Base-by-base conservation (phyloP, 1,140 invertebrate genomes). In the Adoxophyes honmai region DNA sequence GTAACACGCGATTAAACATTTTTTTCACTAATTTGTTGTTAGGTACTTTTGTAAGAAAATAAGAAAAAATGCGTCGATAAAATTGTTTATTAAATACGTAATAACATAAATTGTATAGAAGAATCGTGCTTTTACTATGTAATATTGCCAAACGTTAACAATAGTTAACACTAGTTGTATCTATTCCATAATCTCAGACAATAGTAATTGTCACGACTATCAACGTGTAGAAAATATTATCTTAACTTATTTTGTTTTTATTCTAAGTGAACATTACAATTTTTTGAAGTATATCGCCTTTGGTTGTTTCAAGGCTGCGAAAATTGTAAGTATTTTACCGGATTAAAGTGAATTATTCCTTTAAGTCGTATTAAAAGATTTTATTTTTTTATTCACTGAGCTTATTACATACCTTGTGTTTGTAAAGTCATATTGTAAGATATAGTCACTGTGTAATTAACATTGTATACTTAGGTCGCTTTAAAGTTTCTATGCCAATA, bases 401-500 rank as follows among this genome's bases (percentile, higher is more conserved):
- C 72, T 78, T 78, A 68, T 18, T 56, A 39, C 14, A 18, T 16
- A 36, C 51, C 69, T 73, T 78, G 70, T 75, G 72, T 84, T 85
- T 81, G 74, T 80, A 77, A 75, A 76, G 59, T 76, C 69, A 83
- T 73, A 73, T 62, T 85, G 78, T 86, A 80, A 79, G 64, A 79
- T 78, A 84, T 78, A 82, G 78, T 85, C 79, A 82, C 66, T 75
- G 74, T 86, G 74, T 77, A 78, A 82, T 73, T 81, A 75, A 54
- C 78, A 77, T 71, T n/a, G 72, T 72, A 60, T 73, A 80, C 61
- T 73, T 83, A 84, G 78, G 61, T 74, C 66, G 85, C 81, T 88
- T 86, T 78, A 83, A 78, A 18, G 64, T 85, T 84, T 87, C 73
- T 85, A 84, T 88, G 82, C 81, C 66, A 86, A 84, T 88, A 86